These are phyloP conservation scores for Lagodon rhomboides DNA, from an alignment of 2,797 vertebrate genomes.

Conservation along the genomic window DNA sequence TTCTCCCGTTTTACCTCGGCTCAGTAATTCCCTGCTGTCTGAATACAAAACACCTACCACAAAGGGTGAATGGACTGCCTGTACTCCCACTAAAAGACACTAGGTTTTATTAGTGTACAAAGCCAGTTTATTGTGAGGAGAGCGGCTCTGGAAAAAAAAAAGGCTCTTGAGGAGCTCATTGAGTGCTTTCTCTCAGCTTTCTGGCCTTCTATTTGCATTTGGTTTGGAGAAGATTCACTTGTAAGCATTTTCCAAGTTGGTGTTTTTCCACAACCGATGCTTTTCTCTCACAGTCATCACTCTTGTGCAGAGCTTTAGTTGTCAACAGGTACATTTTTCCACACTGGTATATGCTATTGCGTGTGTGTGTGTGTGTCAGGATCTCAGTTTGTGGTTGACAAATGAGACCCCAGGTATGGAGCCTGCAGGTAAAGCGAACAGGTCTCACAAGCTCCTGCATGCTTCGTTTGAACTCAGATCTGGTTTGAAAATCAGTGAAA, in stretches of 20 bases:
- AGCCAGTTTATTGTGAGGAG: constrained; percentile 46
- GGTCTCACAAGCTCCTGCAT: constrained; percentile 65
- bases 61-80: constrained; percentile 57
- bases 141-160: constrained; percentile 27
- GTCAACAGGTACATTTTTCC: constrained; percentile 67
- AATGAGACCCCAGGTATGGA: constrained; percentile 71
- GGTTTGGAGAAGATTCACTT: constrained; percentile 42
- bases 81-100: constrained; percentile 38
- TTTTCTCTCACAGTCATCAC: constrained; percentile 59
- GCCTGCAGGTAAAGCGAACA: constrained; percentile 66
- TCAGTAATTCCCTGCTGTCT: constrained; percentile 50
- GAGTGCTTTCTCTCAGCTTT: constrained; percentile 33
- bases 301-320: constrained; percentile 54
- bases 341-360: constrained; percentile 44
- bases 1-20: constrained; percentile 34
- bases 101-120: constrained; percentile 58
- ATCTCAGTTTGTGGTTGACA: constrained; percentile 48
- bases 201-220: constrained; percentile 37
- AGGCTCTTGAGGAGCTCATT: constrained; percentile 21
- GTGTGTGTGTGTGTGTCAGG: constrained; percentile 31
- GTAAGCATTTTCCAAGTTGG: constrained; percentile 55
- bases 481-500: constrained; percentile 62
- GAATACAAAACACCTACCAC: constrained; percentile 48
- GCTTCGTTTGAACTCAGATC: constrained; percentile 56
- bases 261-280: constrained; percentile 53